Percentiles rank a stretch among this genome's conserved stretches.
phyloP scores from a whole-genome alignment of 2,797 vertebrate species.

The Spinibarbus caldwelli region DNA sequence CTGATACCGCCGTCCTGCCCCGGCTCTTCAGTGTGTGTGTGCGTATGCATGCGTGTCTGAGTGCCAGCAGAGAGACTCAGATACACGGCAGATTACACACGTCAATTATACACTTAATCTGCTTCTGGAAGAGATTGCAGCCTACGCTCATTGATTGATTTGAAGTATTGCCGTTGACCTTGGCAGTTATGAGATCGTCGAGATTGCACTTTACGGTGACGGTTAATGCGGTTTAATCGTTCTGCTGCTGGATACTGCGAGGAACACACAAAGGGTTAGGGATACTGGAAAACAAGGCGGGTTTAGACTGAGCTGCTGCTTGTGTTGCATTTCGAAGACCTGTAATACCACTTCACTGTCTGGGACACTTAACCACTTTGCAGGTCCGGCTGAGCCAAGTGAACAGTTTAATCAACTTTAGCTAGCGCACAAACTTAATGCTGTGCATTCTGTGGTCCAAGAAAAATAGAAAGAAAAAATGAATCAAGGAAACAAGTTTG shows the following conservation, averaged over 20 bases:
- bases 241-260: constrained; percentile 61
- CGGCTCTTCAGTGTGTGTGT: constrained; percentile 60
- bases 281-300: constrained; percentile 43
- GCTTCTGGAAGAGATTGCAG: constrained; percentile 89
- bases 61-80: constrained; percentile 70
- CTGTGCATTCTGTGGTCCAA: constrained; percentile 30
- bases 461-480: neutral
- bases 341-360: constrained; percentile 86
- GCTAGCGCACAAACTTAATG: constrained; percentile 60
- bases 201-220: constrained; percentile 86
- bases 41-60: constrained; percentile 71
- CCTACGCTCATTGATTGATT: constrained; percentile 92
- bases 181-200: constrained; percentile 92
- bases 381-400: constrained; percentile 66
- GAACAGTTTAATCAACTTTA: constrained; percentile 75
- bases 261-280: constrained; percentile 38
- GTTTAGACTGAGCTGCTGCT: constrained; percentile 60
- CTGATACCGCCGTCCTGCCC: constrained; percentile 73
- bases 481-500: too few species aligned
- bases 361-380: constrained; percentile 70
- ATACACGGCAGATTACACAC: constrained; percentile 88
- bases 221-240: constrained; percentile 87
- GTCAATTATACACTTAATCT: constrained; percentile 99
- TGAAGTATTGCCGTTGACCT: constrained; percentile 92
- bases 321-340: constrained; percentile 63